Evolutionary conservation across 2,888 invertebrate species (phyloP), one percentile per base, ranked within the genome.

Genomic region (Andrena hattorfiana): DNA sequence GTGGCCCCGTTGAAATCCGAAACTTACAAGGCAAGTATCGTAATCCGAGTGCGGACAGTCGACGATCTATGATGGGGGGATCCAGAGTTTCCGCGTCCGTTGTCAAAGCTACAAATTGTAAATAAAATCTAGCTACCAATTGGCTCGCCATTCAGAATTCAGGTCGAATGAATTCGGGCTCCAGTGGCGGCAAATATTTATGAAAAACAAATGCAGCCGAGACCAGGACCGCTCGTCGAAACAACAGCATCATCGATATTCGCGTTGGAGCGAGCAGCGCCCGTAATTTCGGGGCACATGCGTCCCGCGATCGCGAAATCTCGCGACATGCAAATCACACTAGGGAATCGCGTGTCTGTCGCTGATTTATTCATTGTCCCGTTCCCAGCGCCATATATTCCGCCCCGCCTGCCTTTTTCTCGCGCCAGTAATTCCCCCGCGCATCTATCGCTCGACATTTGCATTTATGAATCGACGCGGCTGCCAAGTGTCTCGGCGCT

Each of bases 281-380:
- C n/a, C 48, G 30, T 63, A 54, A 69, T 76, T 76, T 66, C 16
- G 28, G 28, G 51, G 26, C 13, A 23, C 49, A 10, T 16, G 56
- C n/a, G 56, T 30, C 56, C 42, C 67, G 13, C 0, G 20, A 35
- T 32, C 32, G 49, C 42, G 51, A 51, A 42, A 35, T 56, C 67
- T 32, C 42, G 69, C 69, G 35, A 32, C 70, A 77, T 59, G 70
- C 48, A 70, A 66, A 77, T 77, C 23, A 20, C 64, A 77, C 30
- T 10, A 16, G 42, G 48, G 77, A 59, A 54, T 63, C 69, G 56
- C 68, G 30, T 30, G 28, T 20, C 48, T 20, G 13, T 30, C 48
- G 13, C n/a, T 49, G 70, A 77, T 70, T 70, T 66, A 77, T 77
- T 71, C 77, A 71, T 77, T 16, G 49, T 51, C 54, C 60, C 66